Conservation (phyloP, 2,888 invertebrate genomes). For the Rotaria sp. region DNA sequence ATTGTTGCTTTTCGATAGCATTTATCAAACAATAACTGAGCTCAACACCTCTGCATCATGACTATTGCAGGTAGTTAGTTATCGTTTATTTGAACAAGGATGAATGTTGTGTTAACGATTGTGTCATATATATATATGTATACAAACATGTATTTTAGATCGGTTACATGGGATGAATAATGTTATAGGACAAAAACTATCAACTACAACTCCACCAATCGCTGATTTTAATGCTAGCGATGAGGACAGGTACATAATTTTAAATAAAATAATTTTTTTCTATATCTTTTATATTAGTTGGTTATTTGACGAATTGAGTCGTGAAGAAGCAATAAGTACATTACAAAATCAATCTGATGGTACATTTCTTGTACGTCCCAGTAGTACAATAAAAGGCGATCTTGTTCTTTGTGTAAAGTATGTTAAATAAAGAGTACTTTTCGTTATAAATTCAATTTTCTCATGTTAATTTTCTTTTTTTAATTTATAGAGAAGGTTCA, state of each 20-base stretch:
- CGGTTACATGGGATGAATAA: constrained; percentile 23
- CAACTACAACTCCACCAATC: not conserved
- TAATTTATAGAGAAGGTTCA: constrained; percentile 70
- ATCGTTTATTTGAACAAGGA: not conserved
- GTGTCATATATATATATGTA: not conserved
- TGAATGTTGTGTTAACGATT: not conserved
- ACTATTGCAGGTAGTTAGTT: constrained; percentile 4
- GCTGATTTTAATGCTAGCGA: not conserved
- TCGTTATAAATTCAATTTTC: no score
- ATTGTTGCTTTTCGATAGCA: not conserved
- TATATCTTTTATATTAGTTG: constrained; percentile 67
- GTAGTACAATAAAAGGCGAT: constrained; percentile 82
- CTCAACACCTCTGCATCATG: constrained; percentile 1
- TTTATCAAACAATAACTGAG: constrained; percentile 4
- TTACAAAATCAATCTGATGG: constrained; percentile 83
- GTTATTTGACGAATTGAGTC: constrained; percentile 85
- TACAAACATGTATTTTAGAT: not conserved
- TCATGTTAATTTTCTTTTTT: constrained; percentile 37
- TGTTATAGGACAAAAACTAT: not conserved
- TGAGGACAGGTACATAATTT: not conserved
- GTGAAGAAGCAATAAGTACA: constrained; percentile 83
- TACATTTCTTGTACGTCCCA: constrained; percentile 86
- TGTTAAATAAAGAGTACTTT: constrained; percentile 42
- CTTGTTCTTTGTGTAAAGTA: constrained; percentile 87
- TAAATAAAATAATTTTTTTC: not conserved